phyloP scores from a whole-genome alignment of 2,113 vertebrate species.

The Heptranchias perlo region DNA sequence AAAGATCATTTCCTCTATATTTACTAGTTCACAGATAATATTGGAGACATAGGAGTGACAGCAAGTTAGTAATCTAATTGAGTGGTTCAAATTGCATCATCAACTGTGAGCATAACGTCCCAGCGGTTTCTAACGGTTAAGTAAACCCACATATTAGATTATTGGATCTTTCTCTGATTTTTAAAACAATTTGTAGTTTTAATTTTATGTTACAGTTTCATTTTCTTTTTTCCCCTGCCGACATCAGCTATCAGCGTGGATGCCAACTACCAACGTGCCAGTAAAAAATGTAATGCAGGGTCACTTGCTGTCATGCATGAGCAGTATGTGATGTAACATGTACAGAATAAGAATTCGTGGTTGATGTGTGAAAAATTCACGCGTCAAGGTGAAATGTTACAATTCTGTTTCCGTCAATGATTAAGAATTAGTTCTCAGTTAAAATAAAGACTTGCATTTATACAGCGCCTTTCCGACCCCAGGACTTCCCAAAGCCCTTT shows the following conservation, averaged over 20 bases:
- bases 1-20: not conserved
- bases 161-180: not conserved
- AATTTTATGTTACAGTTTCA: not conserved
- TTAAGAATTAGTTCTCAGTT: not conserved
- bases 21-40: not conserved
- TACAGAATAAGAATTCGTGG: conserved; percentile 10
- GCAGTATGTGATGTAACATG: not conserved
- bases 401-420: not conserved
- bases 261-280: not conserved
- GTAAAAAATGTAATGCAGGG: not conserved
- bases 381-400: not conserved
- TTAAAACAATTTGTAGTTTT: not conserved
- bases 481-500: not conserved
- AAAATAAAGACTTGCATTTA: not conserved
- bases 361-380: not conserved
- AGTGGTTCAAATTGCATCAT: not conserved
- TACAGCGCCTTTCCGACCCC: not conserved
- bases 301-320: not conserved
- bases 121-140: not conserved
- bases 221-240: not conserved
- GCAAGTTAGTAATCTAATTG: not conserved
- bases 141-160: not conserved
- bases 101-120: not conserved
- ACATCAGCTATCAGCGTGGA: not conserved
- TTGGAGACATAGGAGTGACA: not conserved